Conservation (phyloP, 2,797 vertebrate species). For the Hyperoplus lanceolatus region DNA sequence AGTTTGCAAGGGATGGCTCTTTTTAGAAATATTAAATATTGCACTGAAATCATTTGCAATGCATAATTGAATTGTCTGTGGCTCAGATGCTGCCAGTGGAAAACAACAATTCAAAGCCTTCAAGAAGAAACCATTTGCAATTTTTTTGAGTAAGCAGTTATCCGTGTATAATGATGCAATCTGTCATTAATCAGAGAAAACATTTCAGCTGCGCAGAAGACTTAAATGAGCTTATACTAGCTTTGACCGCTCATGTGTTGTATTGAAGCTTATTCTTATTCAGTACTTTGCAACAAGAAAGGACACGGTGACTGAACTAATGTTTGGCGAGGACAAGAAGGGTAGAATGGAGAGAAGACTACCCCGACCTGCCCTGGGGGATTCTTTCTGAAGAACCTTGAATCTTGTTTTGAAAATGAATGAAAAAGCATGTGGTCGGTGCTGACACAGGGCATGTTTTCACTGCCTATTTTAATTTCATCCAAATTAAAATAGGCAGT, state of each 20-base stretch:
- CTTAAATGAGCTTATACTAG: conserved; percentile 16
- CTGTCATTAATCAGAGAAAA: neutral
- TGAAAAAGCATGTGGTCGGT: too few relatives aligned
- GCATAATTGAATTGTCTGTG: conserved; percentile 6
- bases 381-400: too few relatives aligned
- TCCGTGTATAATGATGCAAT: conserved; percentile 10
- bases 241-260: conserved; percentile 13
- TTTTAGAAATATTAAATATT: conserved; percentile 5
- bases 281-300: conserved; percentile 17
- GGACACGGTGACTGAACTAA: neutral
- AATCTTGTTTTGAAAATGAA: too few relatives aligned
- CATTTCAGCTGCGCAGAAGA: neutral
- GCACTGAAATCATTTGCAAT: conserved; percentile 10
- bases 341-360: too few relatives aligned
- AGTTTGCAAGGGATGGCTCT: neutral
- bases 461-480: too few relatives aligned
- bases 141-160: conserved; percentile 9
- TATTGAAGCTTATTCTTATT: neutral
- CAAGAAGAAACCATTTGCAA: neutral
- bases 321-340: too few relatives aligned
- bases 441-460: too few relatives aligned
- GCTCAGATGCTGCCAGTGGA: neutral
- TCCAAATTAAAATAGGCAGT: too few relatives aligned
- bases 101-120: neutral
- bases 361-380: too few relatives aligned